phyloP scores from a whole-genome alignment of 2,888 invertebrate genomes.

The Luperina nickerlii region DNA sequence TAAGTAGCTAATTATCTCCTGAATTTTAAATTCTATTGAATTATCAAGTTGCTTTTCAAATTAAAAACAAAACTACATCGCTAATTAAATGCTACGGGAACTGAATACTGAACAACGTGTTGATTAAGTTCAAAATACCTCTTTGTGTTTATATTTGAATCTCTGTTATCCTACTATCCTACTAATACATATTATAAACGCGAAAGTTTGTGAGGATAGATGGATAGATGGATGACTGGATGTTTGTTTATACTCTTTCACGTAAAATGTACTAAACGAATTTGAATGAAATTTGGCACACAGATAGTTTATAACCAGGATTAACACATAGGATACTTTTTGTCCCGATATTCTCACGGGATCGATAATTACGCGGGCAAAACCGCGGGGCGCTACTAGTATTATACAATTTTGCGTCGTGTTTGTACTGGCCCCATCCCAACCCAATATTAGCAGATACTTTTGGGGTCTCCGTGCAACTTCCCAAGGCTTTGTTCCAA shows the following conservation, averaged over 20 bases:
- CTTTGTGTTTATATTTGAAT: slow-evolving; percentile 23
- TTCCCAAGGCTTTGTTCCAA: slow-evolving; percentile 47
- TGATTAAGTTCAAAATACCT: slow-evolving; percentile 49
- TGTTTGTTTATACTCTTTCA: too few relatives aligned
- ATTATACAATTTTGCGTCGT: slow-evolving; percentile 26
- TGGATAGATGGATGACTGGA: too few relatives aligned
- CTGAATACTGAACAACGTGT: slow-evolving; percentile 34
- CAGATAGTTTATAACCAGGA: too few relatives aligned
- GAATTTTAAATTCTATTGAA: slow-evolving; percentile 26
- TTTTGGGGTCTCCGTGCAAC: slow-evolving; percentile 39
- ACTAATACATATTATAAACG: too few relatives aligned
- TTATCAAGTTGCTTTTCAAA: slow-evolving; percentile 42
- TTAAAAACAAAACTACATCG: slow-evolving; percentile 45
- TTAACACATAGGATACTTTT: too few relatives aligned
- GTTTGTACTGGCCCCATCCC: slow-evolving; percentile 45
- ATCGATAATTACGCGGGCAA: too few relatives aligned
- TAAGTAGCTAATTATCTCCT: slow-evolving; percentile 6
- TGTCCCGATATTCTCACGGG: too few relatives aligned
- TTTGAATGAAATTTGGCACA: too few relatives aligned
- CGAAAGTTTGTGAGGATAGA: too few relatives aligned
- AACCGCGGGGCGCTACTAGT: too few relatives aligned
- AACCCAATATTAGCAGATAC: slow-evolving; percentile 39
- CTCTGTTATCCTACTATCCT: neutral
- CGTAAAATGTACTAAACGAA: too few relatives aligned
- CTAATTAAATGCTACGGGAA: slow-evolving; percentile 41